Evolutionary conservation across 1,140 invertebrate species (phyloP).

Genomic region (Neomicropteryx cornuta): DNA sequence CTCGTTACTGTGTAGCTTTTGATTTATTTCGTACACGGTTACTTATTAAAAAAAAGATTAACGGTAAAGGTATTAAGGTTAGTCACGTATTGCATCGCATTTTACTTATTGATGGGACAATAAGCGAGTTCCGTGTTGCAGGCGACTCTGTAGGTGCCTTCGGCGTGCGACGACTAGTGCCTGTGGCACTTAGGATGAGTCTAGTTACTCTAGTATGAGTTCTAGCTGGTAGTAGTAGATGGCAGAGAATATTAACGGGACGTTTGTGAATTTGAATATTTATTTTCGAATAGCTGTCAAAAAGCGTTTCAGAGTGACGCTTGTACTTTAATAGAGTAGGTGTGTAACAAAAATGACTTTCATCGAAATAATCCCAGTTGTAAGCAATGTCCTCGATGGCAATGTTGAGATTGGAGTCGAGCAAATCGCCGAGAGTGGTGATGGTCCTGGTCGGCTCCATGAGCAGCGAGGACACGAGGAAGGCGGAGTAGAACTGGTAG

Average conservation of each 20-base stretch:
- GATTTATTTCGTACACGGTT: background rate
- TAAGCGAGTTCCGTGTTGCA: too few relatives aligned
- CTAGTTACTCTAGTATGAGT: too few relatives aligned
- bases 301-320: too few relatives aligned
- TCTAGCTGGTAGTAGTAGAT: too few relatives aligned
- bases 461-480: constrained; percentile 50
- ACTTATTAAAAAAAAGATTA: constrained; percentile 1
- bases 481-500: constrained; percentile 52
- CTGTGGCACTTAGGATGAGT: too few relatives aligned
- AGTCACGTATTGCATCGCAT: too few relatives aligned
- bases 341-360: constrained; percentile 13
- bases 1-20: constrained; percentile 1
- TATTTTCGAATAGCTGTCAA: too few relatives aligned
- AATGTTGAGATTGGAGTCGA: constrained; percentile 39
- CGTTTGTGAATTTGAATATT: too few relatives aligned
- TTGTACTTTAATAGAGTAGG: background rate
- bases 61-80: background rate
- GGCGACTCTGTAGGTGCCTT: too few relatives aligned
- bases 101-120: too few relatives aligned
- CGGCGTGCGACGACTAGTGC: too few relatives aligned
- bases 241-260: too few relatives aligned
- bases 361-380: constrained; percentile 33
- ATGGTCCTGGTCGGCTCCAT: constrained; percentile 43
- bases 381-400: constrained; percentile 42
- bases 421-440: constrained; percentile 36